Evolutionary conservation across 30 jellyfish, hydroid and myxozoan genomes (phyloP).

Genomic region (Aurelia sp.): DNA sequence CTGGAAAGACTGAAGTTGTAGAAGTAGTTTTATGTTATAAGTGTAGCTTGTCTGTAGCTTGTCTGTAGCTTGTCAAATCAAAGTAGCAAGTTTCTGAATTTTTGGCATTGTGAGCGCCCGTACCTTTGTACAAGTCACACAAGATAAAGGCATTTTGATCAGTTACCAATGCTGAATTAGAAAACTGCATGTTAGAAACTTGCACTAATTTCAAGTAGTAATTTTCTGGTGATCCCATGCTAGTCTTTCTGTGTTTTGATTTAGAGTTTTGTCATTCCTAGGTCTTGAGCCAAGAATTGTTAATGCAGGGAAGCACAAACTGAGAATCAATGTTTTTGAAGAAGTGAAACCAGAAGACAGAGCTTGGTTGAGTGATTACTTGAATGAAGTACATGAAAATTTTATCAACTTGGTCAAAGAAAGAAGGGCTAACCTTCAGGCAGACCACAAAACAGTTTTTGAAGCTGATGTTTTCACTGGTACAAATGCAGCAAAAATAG

Average conservation of each 20-base stretch:
- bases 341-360: constrained; percentile 70
- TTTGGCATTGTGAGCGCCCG: too few species aligned
- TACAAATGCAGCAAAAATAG: constrained; percentile 63
- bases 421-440: constrained; percentile 63
- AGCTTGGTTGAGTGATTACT: constrained; percentile 47
- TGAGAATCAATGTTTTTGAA: constrained; percentile 75
- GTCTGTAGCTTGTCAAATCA: too few species aligned
- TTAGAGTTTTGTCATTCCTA: not conserved
- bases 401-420: constrained; percentile 74
- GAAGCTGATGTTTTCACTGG: constrained; percentile 84
- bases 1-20: too few species aligned
- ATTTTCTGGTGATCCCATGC: too few species aligned
- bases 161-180: too few species aligned
- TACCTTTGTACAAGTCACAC: too few species aligned
- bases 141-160: too few species aligned
- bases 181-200: too few species aligned
- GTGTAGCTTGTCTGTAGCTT: too few species aligned
- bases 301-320: constrained; percentile 81
- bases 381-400: constrained; percentile 55
- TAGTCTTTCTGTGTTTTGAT: not conserved
- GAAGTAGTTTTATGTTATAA: too few species aligned
- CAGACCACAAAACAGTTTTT: constrained; percentile 67
- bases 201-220: too few species aligned
- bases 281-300: constrained; percentile 80
- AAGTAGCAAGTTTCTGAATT: too few species aligned